These are phyloP conservation scores for Cataglyphis rosenhaueri DNA, from an alignment of 2,888 invertebrate species.

Conservation along the genomic window DNA sequence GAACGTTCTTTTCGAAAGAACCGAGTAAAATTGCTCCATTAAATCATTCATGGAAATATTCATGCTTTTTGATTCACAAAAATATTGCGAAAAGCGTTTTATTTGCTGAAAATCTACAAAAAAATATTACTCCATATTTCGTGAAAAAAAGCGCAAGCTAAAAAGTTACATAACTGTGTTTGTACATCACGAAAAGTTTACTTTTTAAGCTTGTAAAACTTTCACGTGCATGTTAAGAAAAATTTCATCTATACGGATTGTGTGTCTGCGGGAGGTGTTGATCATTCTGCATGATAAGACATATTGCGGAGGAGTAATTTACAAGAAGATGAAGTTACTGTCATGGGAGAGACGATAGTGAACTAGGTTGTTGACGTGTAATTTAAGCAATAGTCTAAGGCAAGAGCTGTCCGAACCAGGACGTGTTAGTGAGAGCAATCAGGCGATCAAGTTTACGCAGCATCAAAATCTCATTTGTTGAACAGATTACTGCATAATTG, in stretches of 20 bases:
- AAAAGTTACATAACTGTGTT: not conserved
- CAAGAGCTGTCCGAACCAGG: slow-evolving; percentile 48
- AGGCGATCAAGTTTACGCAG: slow-evolving; percentile 60
- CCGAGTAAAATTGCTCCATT: not conserved
- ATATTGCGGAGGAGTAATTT: slow-evolving; percentile 56
- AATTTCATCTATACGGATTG: slow-evolving; percentile 6
- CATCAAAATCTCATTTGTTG: slow-evolving; percentile 57
- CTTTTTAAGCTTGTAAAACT: not conserved
- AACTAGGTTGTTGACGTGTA: slow-evolving; percentile 52
- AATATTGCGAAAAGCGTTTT: not conserved
- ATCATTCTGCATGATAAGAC: slow-evolving; percentile 36
- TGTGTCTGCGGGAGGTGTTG: not conserved
- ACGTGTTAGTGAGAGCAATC: slow-evolving; percentile 3
- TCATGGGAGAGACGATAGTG: slow-evolving; percentile 36
- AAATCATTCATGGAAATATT: not conserved
- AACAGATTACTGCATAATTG: slow-evolving; percentile 56
- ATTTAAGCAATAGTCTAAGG: slow-evolving; percentile 52
- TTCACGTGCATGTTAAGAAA: slow-evolving; percentile 27
- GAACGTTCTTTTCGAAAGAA: slow-evolving; percentile 1
- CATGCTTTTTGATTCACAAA: not conserved
- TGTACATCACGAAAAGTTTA: slow-evolving; percentile 18
- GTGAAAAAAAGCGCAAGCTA: not conserved
- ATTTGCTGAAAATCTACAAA: slow-evolving; percentile 11
- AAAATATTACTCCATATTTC: not conserved
- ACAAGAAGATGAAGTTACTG: slow-evolving; percentile 62